These are phyloP conservation scores for Drosophila teissieri DNA, from an alignment of 1,140 invertebrate species.

Conservation along the genomic window DNA sequence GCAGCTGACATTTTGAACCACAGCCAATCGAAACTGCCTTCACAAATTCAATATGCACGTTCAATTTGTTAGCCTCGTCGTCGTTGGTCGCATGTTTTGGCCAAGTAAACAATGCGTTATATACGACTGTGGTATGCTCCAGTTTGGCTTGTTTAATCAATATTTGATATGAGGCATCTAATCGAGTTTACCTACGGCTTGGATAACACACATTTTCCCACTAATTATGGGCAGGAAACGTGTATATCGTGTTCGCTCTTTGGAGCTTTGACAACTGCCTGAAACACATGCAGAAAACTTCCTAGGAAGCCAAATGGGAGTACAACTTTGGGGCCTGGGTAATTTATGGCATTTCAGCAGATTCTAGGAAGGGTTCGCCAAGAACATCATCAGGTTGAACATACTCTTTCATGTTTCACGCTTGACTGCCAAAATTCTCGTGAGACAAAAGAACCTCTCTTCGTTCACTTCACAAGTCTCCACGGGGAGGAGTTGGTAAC, in stretches of 20 bases:
- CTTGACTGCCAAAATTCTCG: slow-evolving; percentile 77
- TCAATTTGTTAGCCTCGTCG: slow-evolving; percentile 42
- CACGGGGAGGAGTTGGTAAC: slow-evolving; percentile 45
- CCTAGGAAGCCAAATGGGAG: slow-evolving; percentile 18
- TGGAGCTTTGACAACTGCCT: slow-evolving; percentile 6
- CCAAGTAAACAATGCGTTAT: slow-evolving; percentile 61
- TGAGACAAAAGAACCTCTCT: slow-evolving; percentile 54
- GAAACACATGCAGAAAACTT: slow-evolving; percentile 35
- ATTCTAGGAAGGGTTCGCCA: slow-evolving; percentile 50
- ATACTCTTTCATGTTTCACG: slow-evolving; percentile 66
- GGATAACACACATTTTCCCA: slow-evolving; percentile 17
- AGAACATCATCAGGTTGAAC: slow-evolving; percentile 30
- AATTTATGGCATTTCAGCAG: slow-evolving; percentile 21
- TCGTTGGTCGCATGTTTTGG: slow-evolving; percentile 56
- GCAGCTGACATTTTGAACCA: slow-evolving; percentile 44
- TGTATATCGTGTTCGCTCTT: slow-evolving; percentile 10
- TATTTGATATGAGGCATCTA: slow-evolving; percentile 31
- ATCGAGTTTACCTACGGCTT: slow-evolving; percentile 14
- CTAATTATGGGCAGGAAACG: slow-evolving; percentile 42
- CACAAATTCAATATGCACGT: slow-evolving; percentile 66
- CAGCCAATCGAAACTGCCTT: slow-evolving; percentile 45
- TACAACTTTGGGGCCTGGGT: slow-evolving; percentile 30
- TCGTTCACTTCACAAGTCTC: slow-evolving; percentile 24
- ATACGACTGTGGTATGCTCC: slow-evolving; percentile 22
- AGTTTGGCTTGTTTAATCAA: slow-evolving; percentile 49